Evolutionary conservation across 92 coral and sea anemone species (phyloP), one percentile per base, ranked within the genome.

Genomic region (Porites lobata): DNA sequence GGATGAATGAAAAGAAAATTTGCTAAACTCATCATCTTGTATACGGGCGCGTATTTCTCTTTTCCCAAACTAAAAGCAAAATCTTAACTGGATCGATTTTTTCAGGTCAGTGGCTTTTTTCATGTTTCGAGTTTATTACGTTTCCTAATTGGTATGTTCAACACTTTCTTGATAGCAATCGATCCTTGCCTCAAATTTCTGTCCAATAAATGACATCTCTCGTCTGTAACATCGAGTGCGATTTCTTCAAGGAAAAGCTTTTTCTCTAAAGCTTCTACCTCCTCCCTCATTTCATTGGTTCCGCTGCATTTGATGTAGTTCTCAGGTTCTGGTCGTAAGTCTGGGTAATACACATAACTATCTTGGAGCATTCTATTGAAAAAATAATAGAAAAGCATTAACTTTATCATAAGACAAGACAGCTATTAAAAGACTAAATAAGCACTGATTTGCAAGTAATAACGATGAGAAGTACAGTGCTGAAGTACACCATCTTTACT

Each of bases 231-330:
- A 76, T 76, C 58, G 21, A 76, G 13, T 53, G 80, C 80, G 22
- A 56, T 11, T 76, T 56, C 50, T 63, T 76, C 80, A 76, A 76
- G 20, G 80, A 76, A 51, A 56, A 76, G 80, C 66, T 76, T 76
- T 76, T 50, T 62, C 65, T 51, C 80, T 50, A 76, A 76, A 56
- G 80, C 80, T 20, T 76, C 29, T 53, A 76, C 50, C 18, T 76
- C 65, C 24, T 56, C 65, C 66, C 14, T 47, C 80, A 76, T 76
- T 24, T 54, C 51, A 14, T 10, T 12, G 7, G 17, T 63, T 75
- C 1, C 22, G 47, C 47, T 38, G 10, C 61, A 1, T 51, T 75
- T 63, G 21, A 1, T 43, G 0, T 22, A n/a, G 22, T 50, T 19
- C 13, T 50, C 53, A 13, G 61, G 8, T 3, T 21, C 84, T 59